phyloP scores from a whole-genome alignment of 53 echinoderm and acorn worm species.

The Patiria pectinifera region DNA sequence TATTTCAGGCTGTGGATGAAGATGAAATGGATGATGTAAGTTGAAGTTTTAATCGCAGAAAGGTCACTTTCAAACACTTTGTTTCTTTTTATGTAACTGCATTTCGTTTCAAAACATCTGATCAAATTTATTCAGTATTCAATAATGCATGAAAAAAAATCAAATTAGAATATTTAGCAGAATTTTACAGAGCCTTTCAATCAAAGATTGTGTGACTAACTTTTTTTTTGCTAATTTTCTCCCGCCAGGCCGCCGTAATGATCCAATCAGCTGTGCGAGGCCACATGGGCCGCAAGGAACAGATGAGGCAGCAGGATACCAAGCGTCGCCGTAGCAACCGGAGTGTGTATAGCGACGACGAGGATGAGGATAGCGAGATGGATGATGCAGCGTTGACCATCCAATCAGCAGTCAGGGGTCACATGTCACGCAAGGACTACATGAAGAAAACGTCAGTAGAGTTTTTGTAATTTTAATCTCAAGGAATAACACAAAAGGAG shows the following conservation, averaged over 20 bases:
- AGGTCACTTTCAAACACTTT: neutral
- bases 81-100: neutral
- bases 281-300: constrained; percentile 82
- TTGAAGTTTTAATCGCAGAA: neutral
- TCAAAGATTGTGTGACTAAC: too few relatives aligned
- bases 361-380: constrained; percentile 80
- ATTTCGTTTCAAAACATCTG: too few relatives aligned
- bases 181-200: too few relatives aligned
- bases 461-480: neutral
- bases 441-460: constrained; percentile 52
- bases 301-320: constrained; percentile 65
- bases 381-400: constrained; percentile 95
- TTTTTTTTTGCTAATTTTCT: neutral
- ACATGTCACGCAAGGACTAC: constrained; percentile 95
- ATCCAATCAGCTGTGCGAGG: constrained; percentile 95
- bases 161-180: too few relatives aligned
- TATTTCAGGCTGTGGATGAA: constrained; percentile 55
- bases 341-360: constrained; percentile 70
- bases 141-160: too few relatives aligned
- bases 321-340: constrained; percentile 62
- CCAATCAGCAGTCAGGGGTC: constrained; percentile 93
- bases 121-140: too few relatives aligned
- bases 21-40: constrained; percentile 85
- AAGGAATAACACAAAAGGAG: neutral
- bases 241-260: constrained; percentile 82